Conservation (phyloP, 2,888 invertebrate species). For the Drosophila crucigera region DNA sequence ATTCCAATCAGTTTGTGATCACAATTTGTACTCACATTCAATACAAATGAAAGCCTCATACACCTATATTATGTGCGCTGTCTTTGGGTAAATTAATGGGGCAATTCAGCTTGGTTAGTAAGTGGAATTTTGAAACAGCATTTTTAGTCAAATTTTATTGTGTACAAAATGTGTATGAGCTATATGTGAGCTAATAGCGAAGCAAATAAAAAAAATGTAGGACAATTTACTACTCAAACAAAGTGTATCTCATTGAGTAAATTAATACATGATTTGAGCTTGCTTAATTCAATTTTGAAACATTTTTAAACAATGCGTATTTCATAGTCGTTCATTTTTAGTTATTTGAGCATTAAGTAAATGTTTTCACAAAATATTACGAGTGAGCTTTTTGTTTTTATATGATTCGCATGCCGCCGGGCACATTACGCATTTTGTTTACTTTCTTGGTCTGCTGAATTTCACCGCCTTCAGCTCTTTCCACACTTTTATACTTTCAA, state of each 20-base stretch:
- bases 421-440: slow-evolving; percentile 48
- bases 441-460: slow-evolving; percentile 39
- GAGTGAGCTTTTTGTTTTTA: slow-evolving; percentile 17
- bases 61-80: no score
- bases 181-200: background rate
- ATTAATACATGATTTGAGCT: slow-evolving; percentile 1
- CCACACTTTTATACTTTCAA: slow-evolving; percentile 30
- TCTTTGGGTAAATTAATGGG: background rate
- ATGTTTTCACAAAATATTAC: slow-evolving; percentile 39
- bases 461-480: slow-evolving; percentile 38
- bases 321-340: slow-evolving; percentile 1
- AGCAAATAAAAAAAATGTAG: background rate
- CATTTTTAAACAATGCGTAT: slow-evolving; percentile 8
- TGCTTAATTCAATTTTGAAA: background rate
- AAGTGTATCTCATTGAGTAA: slow-evolving; percentile 9
- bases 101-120: background rate
- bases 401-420: slow-evolving; percentile 32
- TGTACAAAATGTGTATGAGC: background rate
- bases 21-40: slow-evolving; percentile 11
- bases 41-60: background rate
- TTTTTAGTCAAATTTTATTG: background rate
- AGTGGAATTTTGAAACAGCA: background rate
- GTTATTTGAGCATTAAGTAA: background rate
- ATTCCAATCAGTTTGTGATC: slow-evolving; percentile 7
- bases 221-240: background rate